Evolutionary conservation across 2,113 vertebrate genomes (phyloP).

Genomic region (Seriola quinqueradiata): DNA sequence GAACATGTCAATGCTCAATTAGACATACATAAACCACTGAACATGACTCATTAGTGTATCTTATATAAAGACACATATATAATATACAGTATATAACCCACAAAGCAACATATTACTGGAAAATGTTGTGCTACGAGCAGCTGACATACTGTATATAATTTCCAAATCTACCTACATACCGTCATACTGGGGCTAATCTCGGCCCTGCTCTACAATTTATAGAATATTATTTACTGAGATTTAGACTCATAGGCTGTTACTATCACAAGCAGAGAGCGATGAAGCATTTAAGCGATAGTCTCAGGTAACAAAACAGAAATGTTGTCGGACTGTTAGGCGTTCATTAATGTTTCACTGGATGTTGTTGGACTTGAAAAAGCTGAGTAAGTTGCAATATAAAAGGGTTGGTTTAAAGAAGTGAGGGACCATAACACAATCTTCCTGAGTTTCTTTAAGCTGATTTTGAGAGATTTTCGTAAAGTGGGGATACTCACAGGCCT

Average conservation of each 20-base stretch:
- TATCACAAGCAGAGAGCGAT: neutral
- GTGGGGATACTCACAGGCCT: conserved; percentile 91
- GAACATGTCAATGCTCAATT: neutral
- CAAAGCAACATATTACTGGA: neutral
- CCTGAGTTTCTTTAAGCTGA: neutral
- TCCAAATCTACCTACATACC: neutral
- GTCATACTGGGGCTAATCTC: neutral
- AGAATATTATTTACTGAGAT: neutral
- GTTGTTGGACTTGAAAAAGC: neutral
- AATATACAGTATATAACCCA: neutral
- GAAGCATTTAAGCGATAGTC: neutral
- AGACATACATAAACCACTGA: neutral
- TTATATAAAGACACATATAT: neutral
- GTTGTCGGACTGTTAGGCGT: neutral
- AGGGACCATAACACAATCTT: neutral
- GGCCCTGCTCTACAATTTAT: neutral
- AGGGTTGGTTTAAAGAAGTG: neutral
- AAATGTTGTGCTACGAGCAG: neutral
- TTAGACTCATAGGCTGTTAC: neutral
- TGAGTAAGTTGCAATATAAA: neutral
- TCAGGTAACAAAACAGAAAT: neutral
- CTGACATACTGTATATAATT: too few relatives aligned
- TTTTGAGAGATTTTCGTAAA: neutral
- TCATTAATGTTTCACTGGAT: neutral
- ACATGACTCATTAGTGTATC: neutral